Percentiles rank a stretch among this genome's conserved stretches.
These are phyloP conservation scores for Fopius arisanus DNA, from an alignment of 1,140 invertebrate species.

Conservation along the genomic window DNA sequence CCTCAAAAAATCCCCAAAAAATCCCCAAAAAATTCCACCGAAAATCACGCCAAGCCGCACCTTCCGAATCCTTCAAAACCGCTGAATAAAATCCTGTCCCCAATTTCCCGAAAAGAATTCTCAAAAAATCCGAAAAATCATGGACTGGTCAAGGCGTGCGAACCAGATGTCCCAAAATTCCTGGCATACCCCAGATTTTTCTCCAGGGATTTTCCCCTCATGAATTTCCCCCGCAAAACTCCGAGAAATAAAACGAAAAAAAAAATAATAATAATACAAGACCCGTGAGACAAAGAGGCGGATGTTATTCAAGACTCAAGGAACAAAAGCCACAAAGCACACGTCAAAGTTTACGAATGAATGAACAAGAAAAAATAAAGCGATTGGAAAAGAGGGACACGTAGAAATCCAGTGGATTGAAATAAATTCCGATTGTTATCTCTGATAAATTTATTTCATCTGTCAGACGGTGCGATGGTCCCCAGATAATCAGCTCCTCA, in stretches of 20 bases:
- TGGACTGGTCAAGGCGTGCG: not conserved
- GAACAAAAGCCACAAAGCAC: not conserved
- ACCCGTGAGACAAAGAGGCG: slow-evolving; percentile 2
- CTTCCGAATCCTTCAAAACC: too few relatives aligned
- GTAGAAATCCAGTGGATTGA: not conserved
- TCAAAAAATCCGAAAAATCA: too few relatives aligned
- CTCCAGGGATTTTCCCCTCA: not conserved
- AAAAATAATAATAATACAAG: not conserved
- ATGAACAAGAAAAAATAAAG: not conserved
- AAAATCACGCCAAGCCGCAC: too few relatives aligned
- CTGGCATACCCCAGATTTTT: not conserved
- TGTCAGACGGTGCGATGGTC: not conserved
- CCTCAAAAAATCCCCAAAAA: too few relatives aligned
- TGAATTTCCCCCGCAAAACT: not conserved
- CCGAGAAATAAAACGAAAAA: too few relatives aligned
- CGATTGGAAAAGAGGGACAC: not conserved
- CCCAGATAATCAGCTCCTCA: not conserved
- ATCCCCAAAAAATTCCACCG: too few relatives aligned
- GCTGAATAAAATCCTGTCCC: too few relatives aligned
- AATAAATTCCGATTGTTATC: slow-evolving; percentile 1
- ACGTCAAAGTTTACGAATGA: not conserved
- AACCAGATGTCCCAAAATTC: not conserved
- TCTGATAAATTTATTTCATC: not conserved
- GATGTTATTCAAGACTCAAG: not conserved
- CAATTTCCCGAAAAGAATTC: too few relatives aligned